Base-by-base conservation (phyloP, 1,140 invertebrate species). In the Drosophila paulistorum region DNA sequence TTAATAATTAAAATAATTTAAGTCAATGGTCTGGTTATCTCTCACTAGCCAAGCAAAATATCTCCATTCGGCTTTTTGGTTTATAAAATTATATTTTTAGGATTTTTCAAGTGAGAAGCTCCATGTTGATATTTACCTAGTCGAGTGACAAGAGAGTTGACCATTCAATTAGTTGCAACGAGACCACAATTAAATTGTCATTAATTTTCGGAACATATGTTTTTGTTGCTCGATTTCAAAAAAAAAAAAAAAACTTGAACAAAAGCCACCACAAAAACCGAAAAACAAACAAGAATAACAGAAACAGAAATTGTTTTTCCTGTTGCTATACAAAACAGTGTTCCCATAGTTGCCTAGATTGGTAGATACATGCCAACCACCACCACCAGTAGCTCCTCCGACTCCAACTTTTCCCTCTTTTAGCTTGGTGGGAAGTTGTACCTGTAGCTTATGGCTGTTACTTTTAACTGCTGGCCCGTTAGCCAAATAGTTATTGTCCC, bases 391-490 rank as follows among this genome's bases (percentile, higher is more conserved):
- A 48, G n/a, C 7, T 45, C 5, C 13, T 17, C 14, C 45, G 6
- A 35, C 1, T 37, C 57, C 14, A 1, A 17, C 42, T 17, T n/a
- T 20, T 7, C 2, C 14, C 3, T 14, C 6, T 14, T 45, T 3
- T 11, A 3, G 45, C 9, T 17, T 51, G 17, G 45, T 23, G 14
- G 17, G 1, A 51, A 20, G 30, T 74, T 79, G 37, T 87, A 87
- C 83, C 83, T 87, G 83, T 87, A 77, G 84, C 83, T 89, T 78
- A 79, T 58, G 61, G 79, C 60, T 71, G 84, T 87, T 87, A 82
- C 73, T 83, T 79, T 79, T 87, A 87, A 87, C 83, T 68, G 77
- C 71, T 77, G 68, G 70, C 41, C 74, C 84, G 79, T 87, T 87
- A 87, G 79, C 65, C 84, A 87, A 87, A 89, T 80, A 89, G 83